These are phyloP conservation scores for Phallusia fumigata DNA, from an alignment of 23 tunicate species.

Conservation along the genomic window DNA sequence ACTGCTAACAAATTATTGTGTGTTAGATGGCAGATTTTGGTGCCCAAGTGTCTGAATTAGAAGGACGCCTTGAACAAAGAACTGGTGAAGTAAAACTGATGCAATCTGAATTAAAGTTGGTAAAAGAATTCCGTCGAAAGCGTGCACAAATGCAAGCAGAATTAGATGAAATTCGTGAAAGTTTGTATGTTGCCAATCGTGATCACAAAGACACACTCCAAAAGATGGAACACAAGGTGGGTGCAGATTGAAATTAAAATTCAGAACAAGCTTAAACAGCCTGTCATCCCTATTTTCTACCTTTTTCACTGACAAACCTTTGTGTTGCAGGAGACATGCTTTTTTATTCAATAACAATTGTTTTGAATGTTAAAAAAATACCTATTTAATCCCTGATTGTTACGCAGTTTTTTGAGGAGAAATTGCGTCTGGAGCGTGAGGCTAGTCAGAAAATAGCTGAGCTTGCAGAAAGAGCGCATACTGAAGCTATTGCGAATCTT, in stretches of 20 bases:
- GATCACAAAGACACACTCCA: constrained; percentile 92
- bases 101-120: constrained; percentile 91
- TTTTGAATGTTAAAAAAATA: not conserved
- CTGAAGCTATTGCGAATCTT: constrained; percentile 86
- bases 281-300: too few relatives aligned
- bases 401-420: constrained; percentile 90
- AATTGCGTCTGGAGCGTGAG: constrained; percentile 82
- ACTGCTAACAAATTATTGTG: not conserved
- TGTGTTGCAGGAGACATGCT: not conserved
- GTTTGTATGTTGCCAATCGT: constrained; percentile 61
- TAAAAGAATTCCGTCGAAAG: constrained; percentile 94
- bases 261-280: too few relatives aligned
- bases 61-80: constrained; percentile 63
- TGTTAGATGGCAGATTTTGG: constrained; percentile 73
- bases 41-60: constrained; percentile 52
- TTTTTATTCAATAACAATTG: not conserved
- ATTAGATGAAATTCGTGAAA: constrained; percentile 85
- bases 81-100: constrained; percentile 85
- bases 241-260: too few relatives aligned
- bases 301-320: too few relatives aligned
- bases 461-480: constrained; percentile 97
- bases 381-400: too few relatives aligned
- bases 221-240: constrained; percentile 94
- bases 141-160: constrained; percentile 93
- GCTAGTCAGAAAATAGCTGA: constrained; percentile 97